Conservation (phyloP, 2,113 vertebrate genomes). For the Spea bombifrons region DNA sequence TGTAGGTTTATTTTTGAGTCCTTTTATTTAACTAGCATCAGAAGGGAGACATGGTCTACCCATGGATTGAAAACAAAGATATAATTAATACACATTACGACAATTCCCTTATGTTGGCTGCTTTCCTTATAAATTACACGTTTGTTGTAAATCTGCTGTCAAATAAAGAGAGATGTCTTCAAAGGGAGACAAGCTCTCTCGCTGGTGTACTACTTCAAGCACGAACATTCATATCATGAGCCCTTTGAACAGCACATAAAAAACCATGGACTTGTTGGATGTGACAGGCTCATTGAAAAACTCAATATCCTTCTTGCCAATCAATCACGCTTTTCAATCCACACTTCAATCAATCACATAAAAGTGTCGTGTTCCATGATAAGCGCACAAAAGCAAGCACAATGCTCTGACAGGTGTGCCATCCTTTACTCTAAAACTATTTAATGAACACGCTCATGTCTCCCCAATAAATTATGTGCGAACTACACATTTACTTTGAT, state of each 20-base stretch:
- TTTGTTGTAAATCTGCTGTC: conserved; percentile 41
- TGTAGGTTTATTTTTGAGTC: conserved; percentile 35
- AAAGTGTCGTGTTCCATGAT: conserved; percentile 42
- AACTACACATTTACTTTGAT: conserved; percentile 18
- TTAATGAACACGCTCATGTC: conserved; percentile 29
- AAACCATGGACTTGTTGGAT: conserved; percentile 42
- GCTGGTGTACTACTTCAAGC: conserved; percentile 36
- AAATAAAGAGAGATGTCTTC: conserved; percentile 37
- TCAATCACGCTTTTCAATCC: conserved; percentile 45
- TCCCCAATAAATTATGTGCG: conserved; percentile 28
- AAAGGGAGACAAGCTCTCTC: conserved; percentile 38
- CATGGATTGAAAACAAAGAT: conserved; percentile 12
- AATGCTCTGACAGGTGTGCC: conserved; percentile 16
- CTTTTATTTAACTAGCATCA: background rate
- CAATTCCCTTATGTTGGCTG: conserved; percentile 25
- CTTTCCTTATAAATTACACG: conserved; percentile 42
- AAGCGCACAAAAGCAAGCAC: conserved; percentile 42
- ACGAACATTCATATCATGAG: conserved; percentile 44
- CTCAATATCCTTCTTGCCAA: conserved; percentile 47
- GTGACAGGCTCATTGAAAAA: conserved; percentile 48
- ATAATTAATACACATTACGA: conserved; percentile 41
- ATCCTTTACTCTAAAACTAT: conserved; percentile 23
- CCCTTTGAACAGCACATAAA: conserved; percentile 46
- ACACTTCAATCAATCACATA: conserved; percentile 46
- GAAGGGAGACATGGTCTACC: conserved; percentile 11